These are phyloP conservation scores for Bradypus variegatus DNA, from an alignment of 2,797 vertebrate species.

Conservation along the genomic window DNA sequence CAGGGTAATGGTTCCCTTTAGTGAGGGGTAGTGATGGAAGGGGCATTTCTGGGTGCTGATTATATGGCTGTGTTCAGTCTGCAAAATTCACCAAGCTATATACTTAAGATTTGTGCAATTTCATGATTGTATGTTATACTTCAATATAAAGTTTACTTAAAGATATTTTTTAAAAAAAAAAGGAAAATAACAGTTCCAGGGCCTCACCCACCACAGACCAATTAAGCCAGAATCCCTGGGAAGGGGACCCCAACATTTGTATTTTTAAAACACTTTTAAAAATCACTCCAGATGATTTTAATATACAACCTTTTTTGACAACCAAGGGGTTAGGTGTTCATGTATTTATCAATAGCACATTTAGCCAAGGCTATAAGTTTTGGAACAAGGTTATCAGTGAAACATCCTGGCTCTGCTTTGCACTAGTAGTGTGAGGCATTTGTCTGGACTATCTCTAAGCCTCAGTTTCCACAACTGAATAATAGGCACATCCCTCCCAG, in stretches of 20 bases:
- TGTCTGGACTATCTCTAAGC: neutral
- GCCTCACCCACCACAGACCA: neutral
- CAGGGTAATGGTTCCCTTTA: neutral
- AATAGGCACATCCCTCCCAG: neutral
- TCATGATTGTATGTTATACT: neutral
- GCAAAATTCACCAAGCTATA: neutral
- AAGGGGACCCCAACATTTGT: neutral
- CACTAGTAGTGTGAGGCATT: neutral
- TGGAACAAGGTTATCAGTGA: neutral
- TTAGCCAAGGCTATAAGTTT: neutral
- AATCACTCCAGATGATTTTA: neutral
- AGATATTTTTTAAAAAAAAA: neutral
- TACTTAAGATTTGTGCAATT: neutral
- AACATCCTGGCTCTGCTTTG: neutral
- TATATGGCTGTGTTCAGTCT: neutral
- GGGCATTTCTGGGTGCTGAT: neutral
- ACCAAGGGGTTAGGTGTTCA: neutral
- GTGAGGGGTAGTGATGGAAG: neutral
- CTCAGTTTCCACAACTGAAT: neutral
- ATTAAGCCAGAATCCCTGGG: neutral
- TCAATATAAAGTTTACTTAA: slow-evolving; percentile 6
- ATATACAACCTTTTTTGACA: neutral
- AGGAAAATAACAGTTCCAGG: neutral
- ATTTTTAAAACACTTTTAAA: neutral
- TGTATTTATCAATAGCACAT: neutral